phyloP scores from a whole-genome alignment of 2,888 invertebrate genomes.

The Chrysomela aeneicollis region DNA sequence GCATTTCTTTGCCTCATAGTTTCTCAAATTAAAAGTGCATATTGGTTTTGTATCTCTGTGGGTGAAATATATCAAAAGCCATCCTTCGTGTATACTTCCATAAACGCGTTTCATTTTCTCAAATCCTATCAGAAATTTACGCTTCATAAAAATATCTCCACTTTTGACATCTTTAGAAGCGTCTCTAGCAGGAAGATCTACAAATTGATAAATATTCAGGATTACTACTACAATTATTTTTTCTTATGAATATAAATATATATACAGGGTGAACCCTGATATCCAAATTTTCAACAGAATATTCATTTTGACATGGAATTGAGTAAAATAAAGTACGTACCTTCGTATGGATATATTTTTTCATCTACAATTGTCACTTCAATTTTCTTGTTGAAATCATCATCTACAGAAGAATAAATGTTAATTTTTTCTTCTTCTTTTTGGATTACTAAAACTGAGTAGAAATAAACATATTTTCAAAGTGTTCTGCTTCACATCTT shows the following conservation, averaged over 20 bases:
- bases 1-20: conserved; percentile 43
- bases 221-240: conserved; percentile 21
- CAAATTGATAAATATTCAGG: no score
- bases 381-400: conserved; percentile 24
- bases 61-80: conserved; percentile 48
- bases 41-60: conserved; percentile 49
- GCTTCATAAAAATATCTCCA: conserved; percentile 46
- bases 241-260: no score
- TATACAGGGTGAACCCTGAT: no score
- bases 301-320: no score
- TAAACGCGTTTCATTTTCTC: conserved; percentile 46
- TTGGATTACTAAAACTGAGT: conserved; percentile 28
- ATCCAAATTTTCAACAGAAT: no score
- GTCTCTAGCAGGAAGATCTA: conserved; percentile 47
- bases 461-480: neutral
- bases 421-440: conserved; percentile 30
- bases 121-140: conserved; percentile 45
- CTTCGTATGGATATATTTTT: conserved; percentile 31
- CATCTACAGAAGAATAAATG: conserved; percentile 40
- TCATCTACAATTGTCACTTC: conserved; percentile 21
- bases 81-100: conserved; percentile 46
- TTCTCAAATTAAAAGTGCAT: conserved; percentile 43
- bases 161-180: conserved; percentile 42
- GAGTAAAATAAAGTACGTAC: conserved; percentile 20
- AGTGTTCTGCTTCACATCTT: neutral